Conservation (phyloP, 2,797 vertebrate species). For the Buphagus erythrorhynchus region DNA sequence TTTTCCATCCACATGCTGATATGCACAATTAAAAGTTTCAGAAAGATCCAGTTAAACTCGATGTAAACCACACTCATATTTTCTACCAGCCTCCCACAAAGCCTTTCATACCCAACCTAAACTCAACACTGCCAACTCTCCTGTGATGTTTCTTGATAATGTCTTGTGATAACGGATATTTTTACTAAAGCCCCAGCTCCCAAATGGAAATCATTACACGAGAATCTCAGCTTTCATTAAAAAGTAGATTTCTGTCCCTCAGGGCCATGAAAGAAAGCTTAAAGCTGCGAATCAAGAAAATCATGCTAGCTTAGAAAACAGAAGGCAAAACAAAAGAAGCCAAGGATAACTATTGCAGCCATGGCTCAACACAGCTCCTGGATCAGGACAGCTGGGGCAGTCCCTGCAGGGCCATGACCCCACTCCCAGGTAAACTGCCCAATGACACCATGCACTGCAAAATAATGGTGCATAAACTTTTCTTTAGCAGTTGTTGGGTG, state of each 20-base stretch:
- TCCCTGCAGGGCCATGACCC: neutral
- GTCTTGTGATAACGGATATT: neutral
- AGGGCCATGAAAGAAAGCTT: neutral
- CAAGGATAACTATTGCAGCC: neutral
- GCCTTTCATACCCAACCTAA: neutral
- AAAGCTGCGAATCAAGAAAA: neutral
- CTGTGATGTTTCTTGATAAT: neutral
- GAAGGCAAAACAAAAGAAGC: neutral
- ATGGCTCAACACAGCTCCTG: neutral
- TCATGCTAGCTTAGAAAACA: neutral
- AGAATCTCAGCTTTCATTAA: slow-evolving; percentile 17
- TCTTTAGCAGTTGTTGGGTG: neutral
- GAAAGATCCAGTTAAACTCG: neutral
- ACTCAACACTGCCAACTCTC: neutral
- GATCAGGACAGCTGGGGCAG: rapidly evolving
- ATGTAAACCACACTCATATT: neutral
- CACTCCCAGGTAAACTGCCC: neutral
- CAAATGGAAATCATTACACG: neutral
- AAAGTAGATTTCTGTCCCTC: neutral
- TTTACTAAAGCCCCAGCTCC: neutral
- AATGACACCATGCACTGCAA: neutral
- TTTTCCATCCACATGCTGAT: neutral
- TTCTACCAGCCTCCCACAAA: slow-evolving; percentile 14
- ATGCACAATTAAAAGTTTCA: neutral
- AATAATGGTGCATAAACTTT: neutral